Conservation (phyloP, 2,888 invertebrate genomes). For the Nemotelus nigrinus region DNA sequence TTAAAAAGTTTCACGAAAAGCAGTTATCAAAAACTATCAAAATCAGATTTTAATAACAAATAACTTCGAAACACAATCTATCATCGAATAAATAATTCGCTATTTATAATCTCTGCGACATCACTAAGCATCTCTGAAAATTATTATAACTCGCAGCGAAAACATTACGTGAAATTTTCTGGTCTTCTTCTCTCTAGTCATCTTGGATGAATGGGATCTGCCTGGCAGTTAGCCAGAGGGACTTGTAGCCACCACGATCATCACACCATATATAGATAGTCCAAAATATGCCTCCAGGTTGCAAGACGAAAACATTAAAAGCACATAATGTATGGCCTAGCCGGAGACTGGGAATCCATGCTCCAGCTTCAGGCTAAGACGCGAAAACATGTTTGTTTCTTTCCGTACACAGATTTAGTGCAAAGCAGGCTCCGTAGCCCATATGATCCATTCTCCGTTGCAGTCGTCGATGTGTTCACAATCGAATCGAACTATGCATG, state of each 20-base stretch:
- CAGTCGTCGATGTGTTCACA: too few relatives aligned
- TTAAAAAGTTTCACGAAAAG: too few relatives aligned
- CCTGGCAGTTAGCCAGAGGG: slow-evolving; percentile 31
- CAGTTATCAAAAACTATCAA: too few relatives aligned
- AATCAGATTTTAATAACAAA: too few relatives aligned
- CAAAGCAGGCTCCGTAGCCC: slow-evolving; percentile 23
- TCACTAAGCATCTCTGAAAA: neutral
- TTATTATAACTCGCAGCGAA: slow-evolving; percentile 31
- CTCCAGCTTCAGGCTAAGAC: slow-evolving; percentile 7
- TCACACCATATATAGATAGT: slow-evolving; percentile 32
- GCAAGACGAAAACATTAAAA: slow-evolving; percentile 34
- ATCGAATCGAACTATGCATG: too few relatives aligned
- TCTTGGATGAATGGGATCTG: slow-evolving; percentile 41
- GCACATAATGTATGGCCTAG: slow-evolving; percentile 35
- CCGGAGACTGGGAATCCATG: slow-evolving; percentile 6
- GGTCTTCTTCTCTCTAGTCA: slow-evolving; percentile 27
- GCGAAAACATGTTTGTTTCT: slow-evolving; percentile 24
- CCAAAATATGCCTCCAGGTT: neutral
- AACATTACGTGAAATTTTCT: slow-evolving; percentile 39
- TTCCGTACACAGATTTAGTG: neutral
- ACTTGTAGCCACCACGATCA: slow-evolving; percentile 14
- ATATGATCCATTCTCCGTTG: neutral
- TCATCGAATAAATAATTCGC: too few relatives aligned
- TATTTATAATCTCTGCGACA: too few relatives aligned
- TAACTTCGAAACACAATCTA: too few relatives aligned